Evolutionary conservation across 2,113 vertebrate genomes (phyloP).

Genomic region (Xiphophorus hellerii): DNA sequence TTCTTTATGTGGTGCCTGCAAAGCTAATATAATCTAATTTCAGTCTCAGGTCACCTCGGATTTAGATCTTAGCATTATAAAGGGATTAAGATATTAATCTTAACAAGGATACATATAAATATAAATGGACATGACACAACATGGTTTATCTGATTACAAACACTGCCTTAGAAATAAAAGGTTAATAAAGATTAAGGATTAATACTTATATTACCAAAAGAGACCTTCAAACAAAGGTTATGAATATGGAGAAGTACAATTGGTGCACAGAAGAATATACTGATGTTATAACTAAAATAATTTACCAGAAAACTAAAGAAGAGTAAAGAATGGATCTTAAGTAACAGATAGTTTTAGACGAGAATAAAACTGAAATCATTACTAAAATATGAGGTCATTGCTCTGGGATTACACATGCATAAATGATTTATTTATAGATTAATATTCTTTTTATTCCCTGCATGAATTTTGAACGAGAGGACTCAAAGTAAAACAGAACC

Average conservation of each 20-base stretch:
- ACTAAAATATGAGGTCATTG: neutral
- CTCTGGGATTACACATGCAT: neutral
- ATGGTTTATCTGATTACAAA: conserved; percentile 44
- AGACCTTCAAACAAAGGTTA: conserved; percentile 31
- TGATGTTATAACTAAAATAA: neutral
- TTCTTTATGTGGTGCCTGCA: conserved; percentile 5
- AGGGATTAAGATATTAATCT: conserved; percentile 61
- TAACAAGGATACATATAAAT: conserved; percentile 37
- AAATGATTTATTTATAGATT: neutral
- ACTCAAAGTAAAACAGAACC: neutral
- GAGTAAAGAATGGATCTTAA: neutral
- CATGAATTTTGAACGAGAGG: neutral
- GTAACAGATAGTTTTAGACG: neutral
- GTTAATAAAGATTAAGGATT: conserved; percentile 45
- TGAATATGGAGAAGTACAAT: neutral
- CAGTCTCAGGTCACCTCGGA: conserved; percentile 72
- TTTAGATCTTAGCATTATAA: conserved; percentile 41
- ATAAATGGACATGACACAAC: conserved; percentile 13
- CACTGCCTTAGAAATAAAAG: conserved; percentile 51
- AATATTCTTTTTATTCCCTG: neutral
- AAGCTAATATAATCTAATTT: conserved; percentile 35
- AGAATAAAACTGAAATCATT: neutral
- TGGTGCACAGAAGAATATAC: neutral
- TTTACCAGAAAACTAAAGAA: too few species aligned
- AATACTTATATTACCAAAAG: conserved; percentile 30